Evolutionary conservation across 2,113 vertebrate species (phyloP).

Genomic region (Typhlomys cinereus): DNA sequence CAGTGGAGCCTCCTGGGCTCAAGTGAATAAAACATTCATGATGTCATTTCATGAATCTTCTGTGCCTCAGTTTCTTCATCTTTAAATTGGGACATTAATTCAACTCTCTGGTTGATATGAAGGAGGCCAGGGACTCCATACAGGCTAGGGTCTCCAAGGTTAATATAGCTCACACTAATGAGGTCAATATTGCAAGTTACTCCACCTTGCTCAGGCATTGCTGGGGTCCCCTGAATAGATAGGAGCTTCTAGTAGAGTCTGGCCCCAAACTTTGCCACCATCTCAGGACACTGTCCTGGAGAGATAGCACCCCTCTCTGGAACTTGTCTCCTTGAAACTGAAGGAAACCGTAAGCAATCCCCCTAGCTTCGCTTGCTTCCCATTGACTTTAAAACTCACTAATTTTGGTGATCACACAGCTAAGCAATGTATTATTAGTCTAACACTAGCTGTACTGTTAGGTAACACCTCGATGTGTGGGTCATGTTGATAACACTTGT

Average conservation of each 20-base stretch:
- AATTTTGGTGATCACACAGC: not conserved
- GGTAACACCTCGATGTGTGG: not conserved
- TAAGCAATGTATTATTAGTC: not conserved
- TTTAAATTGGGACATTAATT: not conserved
- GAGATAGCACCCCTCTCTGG: not conserved
- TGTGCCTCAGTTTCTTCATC: not conserved
- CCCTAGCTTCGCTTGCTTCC: not conserved
- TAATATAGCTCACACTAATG: not conserved
- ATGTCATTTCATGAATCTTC: not conserved
- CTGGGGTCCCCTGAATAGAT: not conserved
- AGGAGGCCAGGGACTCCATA: not conserved
- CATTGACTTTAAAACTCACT: not conserved
- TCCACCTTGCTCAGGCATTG: not conserved
- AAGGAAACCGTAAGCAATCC: not conserved
- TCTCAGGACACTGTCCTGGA: not conserved
- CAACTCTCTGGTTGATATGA: not conserved
- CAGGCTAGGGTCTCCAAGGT: not conserved
- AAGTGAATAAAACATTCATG: not conserved
- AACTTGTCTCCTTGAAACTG: not conserved
- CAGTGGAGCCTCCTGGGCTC: not conserved
- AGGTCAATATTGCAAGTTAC: not conserved
- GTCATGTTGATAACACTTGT: not conserved
- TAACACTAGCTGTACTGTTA: not conserved
- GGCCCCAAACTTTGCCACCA: not conserved
- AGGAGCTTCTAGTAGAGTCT: not conserved